Conservation (phyloP, 2,797 vertebrate genomes). For the Parauchenoglanis punctatus region DNA sequence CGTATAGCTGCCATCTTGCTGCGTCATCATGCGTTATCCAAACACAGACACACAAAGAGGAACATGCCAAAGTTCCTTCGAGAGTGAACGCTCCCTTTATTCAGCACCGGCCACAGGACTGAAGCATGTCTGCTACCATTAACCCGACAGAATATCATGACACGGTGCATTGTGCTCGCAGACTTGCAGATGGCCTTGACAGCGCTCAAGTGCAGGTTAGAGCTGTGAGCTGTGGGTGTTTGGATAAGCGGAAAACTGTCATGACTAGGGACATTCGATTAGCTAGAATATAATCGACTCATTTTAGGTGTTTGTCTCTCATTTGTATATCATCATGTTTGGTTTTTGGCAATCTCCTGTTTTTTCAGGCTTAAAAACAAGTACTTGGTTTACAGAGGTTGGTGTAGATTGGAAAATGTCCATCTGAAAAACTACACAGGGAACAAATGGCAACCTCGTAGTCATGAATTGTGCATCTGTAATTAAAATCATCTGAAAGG, state of each 20-base stretch:
- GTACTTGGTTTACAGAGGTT: background rate
- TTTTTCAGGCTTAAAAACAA: background rate
- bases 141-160: constrained; percentile 66
- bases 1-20: constrained; percentile 30
- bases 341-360: background rate
- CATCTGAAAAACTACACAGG: background rate
- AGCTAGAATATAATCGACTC: background rate
- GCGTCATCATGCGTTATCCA: constrained; percentile 22
- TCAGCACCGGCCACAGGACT: constrained; percentile 47
- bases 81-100: constrained; percentile 12
- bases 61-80: constrained; percentile 24
- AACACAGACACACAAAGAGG: constrained; percentile 26
- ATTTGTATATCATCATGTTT: background rate
- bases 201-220: constrained; percentile 57
- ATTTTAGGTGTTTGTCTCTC: background rate
- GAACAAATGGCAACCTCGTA: background rate
- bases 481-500: too few species aligned
- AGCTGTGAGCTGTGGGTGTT: constrained; percentile 34
- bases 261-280: background rate
- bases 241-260: constrained; percentile 38
- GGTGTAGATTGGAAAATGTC: background rate
- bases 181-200: constrained; percentile 61
- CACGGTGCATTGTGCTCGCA: constrained; percentile 61
- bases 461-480: background rate
- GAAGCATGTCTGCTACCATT: constrained; percentile 65